phyloP scores from a whole-genome alignment of 1,140 invertebrate species.

The Phymastichus coffea region DNA sequence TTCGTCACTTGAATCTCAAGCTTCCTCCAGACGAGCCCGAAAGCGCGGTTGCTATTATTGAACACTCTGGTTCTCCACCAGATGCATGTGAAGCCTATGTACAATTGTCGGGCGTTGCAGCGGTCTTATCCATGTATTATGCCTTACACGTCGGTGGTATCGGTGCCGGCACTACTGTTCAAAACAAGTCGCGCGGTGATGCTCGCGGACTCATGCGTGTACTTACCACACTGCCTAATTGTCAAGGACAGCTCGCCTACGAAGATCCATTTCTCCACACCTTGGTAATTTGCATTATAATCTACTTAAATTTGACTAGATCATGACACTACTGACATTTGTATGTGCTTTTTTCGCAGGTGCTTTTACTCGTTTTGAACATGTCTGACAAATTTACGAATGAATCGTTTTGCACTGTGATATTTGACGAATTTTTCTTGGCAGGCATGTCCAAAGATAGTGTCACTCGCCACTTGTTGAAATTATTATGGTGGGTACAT shows the following conservation, averaged over 20 bases:
- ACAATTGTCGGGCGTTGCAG: constrained; percentile 85
- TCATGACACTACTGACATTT: constrained; percentile 23
- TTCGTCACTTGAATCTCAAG: constrained; percentile 81
- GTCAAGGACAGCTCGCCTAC: constrained; percentile 88
- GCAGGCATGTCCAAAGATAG: constrained; percentile 85
- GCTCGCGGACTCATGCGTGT: constrained; percentile 83
- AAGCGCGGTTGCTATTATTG: constrained; percentile 90
- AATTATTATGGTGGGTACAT: constrained; percentile 90
- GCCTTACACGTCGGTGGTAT: constrained; percentile 84
- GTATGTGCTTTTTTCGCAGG: constrained; percentile 54
- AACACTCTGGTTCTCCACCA: constrained; percentile 90
- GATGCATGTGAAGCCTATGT: constrained; percentile 91
- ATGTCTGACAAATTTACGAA: constrained; percentile 90
- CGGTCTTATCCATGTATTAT: constrained; percentile 94
- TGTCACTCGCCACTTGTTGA: constrained; percentile 89
- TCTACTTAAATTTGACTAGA: no score
- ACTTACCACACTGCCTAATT: constrained; percentile 83
- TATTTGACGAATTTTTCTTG: constrained; percentile 96
- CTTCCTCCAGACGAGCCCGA: constrained; percentile 90
- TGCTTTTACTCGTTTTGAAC: constrained; percentile 77
- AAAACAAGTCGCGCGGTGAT: constrained; percentile 73
- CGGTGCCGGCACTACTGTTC: no score
- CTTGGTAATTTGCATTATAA: constrained; percentile 67
- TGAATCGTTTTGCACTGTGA: constrained; percentile 92
- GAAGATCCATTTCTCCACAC: constrained; percentile 95